Base-by-base conservation (phyloP, 2,797 vertebrate species). In the Neosilurus hyrtlii region DNA sequence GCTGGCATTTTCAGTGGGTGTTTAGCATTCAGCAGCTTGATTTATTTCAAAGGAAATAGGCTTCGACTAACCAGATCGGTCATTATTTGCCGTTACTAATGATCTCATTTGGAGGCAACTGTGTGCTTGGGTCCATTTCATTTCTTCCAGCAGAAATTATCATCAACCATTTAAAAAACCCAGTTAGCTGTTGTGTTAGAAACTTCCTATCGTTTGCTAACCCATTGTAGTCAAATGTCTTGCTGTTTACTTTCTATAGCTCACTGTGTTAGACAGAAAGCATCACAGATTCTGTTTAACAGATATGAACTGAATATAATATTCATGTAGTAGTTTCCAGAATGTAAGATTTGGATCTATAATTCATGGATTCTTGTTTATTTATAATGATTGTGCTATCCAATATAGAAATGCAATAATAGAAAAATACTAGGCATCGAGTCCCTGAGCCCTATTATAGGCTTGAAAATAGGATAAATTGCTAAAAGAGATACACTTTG, bases 41-140 rank as follows among this genome's bases (percentile, higher is more conserved):
- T 89, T 83, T 89, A 88, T 90, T 88, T 70, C 78, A 88, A 87
- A 88, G 88, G 86, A 89, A 90, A 88, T 89, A 83, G 68, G 86
- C 81, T 89, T 84, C 74, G 87, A 86, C 85, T 84, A 88, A 88
- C 86, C 87, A 83, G 82, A 82, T 88, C 85, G 86, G 87, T 90
- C 89, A 89, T 89, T 88, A 88, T 88, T 88, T 89, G 84, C 86
- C 82, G 84, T 86, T 89, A 87, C 88, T 87, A 90, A 90, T 89
- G 87, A 88, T 86, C 87, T 89, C 84, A 87, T 87, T 89, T 89
- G 74, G 87, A 86, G 79, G 85, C 86, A 84, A 81, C 80, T 37
- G 63, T 84, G 83, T 83, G 87, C 82, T 86, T 82, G 81, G 86
- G 86, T 86, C 82, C 79, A 79, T 83, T 87, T 85, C 83, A 84